These are phyloP conservation scores for Yponomeuta sedellus DNA, from an alignment of 2,888 invertebrate species.

Conservation along the genomic window DNA sequence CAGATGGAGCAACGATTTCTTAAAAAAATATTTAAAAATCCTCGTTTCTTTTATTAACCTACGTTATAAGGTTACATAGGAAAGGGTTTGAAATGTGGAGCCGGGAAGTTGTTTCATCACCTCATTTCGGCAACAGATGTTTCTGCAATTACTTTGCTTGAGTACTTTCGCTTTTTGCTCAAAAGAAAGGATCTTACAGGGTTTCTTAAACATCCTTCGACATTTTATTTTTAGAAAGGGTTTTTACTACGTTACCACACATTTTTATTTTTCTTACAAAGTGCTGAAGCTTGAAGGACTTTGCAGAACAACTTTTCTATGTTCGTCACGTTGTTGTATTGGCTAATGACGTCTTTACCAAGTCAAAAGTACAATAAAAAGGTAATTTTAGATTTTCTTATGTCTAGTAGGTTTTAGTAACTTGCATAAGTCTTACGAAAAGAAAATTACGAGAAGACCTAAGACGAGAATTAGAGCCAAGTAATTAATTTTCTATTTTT, in stretches of 20 bases:
- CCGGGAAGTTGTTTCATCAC: neutral
- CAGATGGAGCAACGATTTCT: neutral
- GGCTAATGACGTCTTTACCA: too few species aligned
- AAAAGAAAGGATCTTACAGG: conserved; percentile 55
- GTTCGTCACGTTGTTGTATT: too few species aligned
- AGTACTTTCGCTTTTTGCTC: conserved; percentile 60
- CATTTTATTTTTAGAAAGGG: neutral
- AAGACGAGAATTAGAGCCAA: too few species aligned
- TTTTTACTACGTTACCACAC: neutral
- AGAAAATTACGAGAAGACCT: too few species aligned
- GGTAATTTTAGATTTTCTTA: too few species aligned
- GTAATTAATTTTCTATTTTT: too few species aligned
- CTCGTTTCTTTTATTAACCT: neutral
- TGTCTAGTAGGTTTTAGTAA: too few species aligned
- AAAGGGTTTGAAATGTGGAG: conserved; percentile 38
- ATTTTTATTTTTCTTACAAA: neutral
- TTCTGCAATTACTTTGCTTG: conserved; percentile 60
- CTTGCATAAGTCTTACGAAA: too few species aligned
- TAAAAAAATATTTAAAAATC: conserved; percentile 7
- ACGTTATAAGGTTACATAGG: conserved; percentile 7
- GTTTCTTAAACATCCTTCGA: conserved; percentile 67
- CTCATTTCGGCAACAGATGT: conserved; percentile 21
- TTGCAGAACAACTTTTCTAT: neutral
- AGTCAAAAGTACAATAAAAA: too few species aligned
- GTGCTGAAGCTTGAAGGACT: neutral